A percentile compares a stretch with the other conserved stretches of the same genome.
phyloP scores from a whole-genome alignment of 2,888 invertebrate species.

The Palloptera scutellata region DNA sequence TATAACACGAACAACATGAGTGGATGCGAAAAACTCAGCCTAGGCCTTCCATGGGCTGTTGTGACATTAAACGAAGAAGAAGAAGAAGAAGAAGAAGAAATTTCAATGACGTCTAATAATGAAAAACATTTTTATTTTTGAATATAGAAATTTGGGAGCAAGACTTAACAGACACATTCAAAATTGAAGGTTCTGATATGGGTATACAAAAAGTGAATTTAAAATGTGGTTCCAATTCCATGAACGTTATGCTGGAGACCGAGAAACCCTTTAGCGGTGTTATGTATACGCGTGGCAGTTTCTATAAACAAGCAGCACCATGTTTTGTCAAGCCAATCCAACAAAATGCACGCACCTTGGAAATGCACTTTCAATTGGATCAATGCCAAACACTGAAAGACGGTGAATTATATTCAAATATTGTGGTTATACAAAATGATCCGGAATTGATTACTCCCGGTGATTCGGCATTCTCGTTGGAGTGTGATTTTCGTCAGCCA shows the following conservation, averaged over 20 bases:
- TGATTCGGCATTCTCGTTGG: conserved; percentile 72
- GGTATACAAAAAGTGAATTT: conserved; percentile 69
- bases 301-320: conserved; percentile 67
- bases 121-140: too few species aligned
- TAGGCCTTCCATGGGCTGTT: too few species aligned
- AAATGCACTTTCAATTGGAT: conserved; percentile 68
- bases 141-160: conserved; percentile 65
- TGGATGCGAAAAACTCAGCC: too few species aligned
- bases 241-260: conserved; percentile 67
- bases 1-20: too few species aligned
- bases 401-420: conserved; percentile 69
- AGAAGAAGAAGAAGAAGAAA: too few species aligned
- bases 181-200: conserved; percentile 68
- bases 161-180: conserved; percentile 68
- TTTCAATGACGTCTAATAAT: too few species aligned
- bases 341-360: conserved; percentile 64
- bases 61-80: too few species aligned
- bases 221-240: conserved; percentile 68
- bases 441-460: conserved; percentile 72
- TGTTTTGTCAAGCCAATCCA: conserved; percentile 68
- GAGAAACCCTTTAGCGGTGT: conserved; percentile 70
- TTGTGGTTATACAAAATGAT: conserved; percentile 73
- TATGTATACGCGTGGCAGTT: conserved; percentile 71
- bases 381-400: conserved; percentile 68
- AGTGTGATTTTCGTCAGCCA: conserved; percentile 71